These are phyloP conservation scores for Porites evermanni DNA, from an alignment of 92 coral and sea anemone genomes.

Conservation along the genomic window DNA sequence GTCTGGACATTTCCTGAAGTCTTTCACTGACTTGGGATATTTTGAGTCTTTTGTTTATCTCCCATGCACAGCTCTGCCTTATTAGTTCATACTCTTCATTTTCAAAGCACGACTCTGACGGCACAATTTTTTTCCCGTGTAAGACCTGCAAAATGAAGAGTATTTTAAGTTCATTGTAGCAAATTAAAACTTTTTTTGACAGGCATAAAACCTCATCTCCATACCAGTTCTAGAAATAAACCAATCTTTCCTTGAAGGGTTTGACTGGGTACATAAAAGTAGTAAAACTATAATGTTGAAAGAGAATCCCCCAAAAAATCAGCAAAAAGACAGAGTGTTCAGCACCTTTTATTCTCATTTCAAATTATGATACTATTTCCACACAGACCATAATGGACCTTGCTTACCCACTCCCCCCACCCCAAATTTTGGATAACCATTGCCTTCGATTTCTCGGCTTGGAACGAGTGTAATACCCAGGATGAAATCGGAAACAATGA, in stretches of 20 bases:
- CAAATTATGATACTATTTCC: no score
- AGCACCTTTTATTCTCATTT: no score
- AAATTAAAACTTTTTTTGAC: background rate
- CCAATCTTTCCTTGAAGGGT: background rate
- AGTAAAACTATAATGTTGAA: no score
- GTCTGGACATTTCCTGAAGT: background rate
- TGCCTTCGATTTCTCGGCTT: no score
- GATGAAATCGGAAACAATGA: no score
- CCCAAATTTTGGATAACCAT: no score
- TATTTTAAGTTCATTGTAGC: background rate
- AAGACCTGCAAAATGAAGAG: background rate
- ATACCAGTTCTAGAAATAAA: background rate
- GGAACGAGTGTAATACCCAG: no score
- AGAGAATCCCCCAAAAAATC: no score
- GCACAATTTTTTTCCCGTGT: background rate
- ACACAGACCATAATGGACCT: no score
- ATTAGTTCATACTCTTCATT: constrained; percentile 7
- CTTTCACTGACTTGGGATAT: background rate
- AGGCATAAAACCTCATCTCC: background rate
- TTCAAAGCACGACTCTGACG: background rate
- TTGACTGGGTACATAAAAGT: no score
- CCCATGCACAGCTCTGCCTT: background rate
- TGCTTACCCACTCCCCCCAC: no score
- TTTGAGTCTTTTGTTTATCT: background rate
- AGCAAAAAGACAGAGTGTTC: no score